Evolutionary conservation across 2,888 invertebrate species (phyloP).

Genomic region (Harpalus rufipes): DNA sequence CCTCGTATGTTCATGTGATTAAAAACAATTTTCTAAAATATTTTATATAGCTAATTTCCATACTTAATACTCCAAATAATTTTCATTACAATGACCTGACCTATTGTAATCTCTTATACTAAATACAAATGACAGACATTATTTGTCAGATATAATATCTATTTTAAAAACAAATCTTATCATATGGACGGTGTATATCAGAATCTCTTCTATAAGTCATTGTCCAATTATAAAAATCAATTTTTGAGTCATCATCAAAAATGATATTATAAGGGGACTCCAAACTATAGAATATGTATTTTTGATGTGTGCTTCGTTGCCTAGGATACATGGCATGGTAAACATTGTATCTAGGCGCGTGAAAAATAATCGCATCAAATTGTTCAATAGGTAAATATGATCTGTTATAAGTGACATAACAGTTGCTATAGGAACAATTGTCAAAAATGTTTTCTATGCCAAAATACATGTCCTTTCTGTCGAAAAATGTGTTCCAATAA

Average conservation of each 20-base stretch:
- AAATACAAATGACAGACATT: too few relatives aligned
- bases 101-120: too few relatives aligned
- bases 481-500: conserved; percentile 60
- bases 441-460: conserved; percentile 48
- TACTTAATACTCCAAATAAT: too few relatives aligned
- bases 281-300: conserved; percentile 56
- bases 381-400: conserved; percentile 11
- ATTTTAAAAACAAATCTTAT: too few relatives aligned
- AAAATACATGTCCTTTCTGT: conserved; percentile 32
- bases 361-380: conserved; percentile 56
- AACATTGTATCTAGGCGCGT: conserved; percentile 25
- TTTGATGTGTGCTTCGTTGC: conserved; percentile 32
- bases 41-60: too few relatives aligned
- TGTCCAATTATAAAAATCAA: conserved; percentile 79
- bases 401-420: conserved; percentile 47
- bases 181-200: conserved; percentile 76
- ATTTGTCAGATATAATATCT: too few relatives aligned
- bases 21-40: too few relatives aligned
- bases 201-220: conserved; percentile 79
- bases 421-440: conserved; percentile 32
- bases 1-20: too few relatives aligned
- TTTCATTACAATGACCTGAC: too few relatives aligned
- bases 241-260: conserved; percentile 11
- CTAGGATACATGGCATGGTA: conserved; percentile 4
- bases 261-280: conserved; percentile 45